Evolutionary conservation across 2,888 invertebrate species (phyloP).

Genomic region (Sinopyrophorus schimmeli): DNA sequence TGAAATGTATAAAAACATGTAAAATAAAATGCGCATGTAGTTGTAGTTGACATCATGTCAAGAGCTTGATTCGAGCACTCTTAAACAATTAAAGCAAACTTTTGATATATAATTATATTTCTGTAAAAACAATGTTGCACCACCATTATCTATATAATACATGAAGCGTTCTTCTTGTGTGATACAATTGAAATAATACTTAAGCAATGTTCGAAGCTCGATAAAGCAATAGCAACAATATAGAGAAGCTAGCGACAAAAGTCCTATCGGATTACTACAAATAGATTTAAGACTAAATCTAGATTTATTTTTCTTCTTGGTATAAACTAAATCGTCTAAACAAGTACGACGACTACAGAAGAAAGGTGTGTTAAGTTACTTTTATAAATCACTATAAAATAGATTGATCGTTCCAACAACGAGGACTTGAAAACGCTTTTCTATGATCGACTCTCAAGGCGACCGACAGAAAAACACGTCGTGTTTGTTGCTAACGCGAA

Average conservation of each 20-base stretch:
- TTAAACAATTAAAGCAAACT: conserved; percentile 11
- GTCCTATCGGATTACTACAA: conserved; percentile 27
- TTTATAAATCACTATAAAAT: conserved; percentile 25
- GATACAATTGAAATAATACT: conserved; percentile 48
- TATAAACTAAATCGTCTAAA: conserved; percentile 25
- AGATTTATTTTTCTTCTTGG: conserved; percentile 16
- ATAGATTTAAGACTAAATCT: conserved; percentile 25
- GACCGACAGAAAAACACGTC: conserved; percentile 15
- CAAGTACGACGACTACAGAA: conserved; percentile 28
- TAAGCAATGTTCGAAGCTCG: conserved; percentile 30
- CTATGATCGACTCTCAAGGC: background rate
- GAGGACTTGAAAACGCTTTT: conserved; percentile 19
- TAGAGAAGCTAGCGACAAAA: conserved; percentile 38
- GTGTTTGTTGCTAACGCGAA: conserved; percentile 13
- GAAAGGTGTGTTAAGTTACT: conserved; percentile 16
- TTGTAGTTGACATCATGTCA: conserved; percentile 39
- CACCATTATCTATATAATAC: conserved; percentile 41
- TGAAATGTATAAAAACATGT: conserved; percentile 34
- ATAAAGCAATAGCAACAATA: conserved; percentile 43
- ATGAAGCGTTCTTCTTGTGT: conserved; percentile 40
- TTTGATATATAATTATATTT: conserved; percentile 41
- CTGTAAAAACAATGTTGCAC: conserved; percentile 54
- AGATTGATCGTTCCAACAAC: conserved; percentile 26
- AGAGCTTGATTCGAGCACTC: background rate
- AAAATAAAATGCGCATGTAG: conserved; percentile 41